Conservation (phyloP, 2,888 invertebrate genomes). For the Tenthredo notha region DNA sequence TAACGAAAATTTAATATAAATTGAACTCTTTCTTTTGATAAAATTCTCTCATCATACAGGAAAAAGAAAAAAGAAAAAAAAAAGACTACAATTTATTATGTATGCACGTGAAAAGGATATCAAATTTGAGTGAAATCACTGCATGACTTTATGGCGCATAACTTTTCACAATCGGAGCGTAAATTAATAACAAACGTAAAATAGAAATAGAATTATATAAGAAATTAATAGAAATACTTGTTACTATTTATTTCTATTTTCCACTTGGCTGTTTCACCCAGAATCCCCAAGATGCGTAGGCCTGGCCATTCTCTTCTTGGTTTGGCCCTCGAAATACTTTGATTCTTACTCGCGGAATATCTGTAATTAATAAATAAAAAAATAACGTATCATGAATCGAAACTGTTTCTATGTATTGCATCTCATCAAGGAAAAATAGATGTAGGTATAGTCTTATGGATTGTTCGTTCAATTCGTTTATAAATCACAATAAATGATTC, state of each 20-base stretch:
- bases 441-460: no score
- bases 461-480: neutral
- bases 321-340: slow-evolving; percentile 75
- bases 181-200: neutral
- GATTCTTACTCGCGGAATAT: slow-evolving; percentile 71
- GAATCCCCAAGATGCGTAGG: slow-evolving; percentile 74
- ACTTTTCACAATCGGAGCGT: neutral
- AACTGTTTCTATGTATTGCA: neutral
- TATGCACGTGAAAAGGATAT: no score
- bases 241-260: neutral
- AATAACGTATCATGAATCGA: neutral
- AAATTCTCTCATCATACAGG: neutral
- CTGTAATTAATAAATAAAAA: slow-evolving; percentile 56
- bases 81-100: neutral
- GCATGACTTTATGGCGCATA: neutral
- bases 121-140: neutral
- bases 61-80: neutral
- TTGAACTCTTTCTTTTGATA: neutral
- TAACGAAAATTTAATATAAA: neutral
- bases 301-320: slow-evolving; percentile 68
- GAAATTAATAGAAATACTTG: neutral
- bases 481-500: no score
- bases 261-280: slow-evolving; percentile 73
- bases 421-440: neutral
- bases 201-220: neutral